Evolutionary conservation across 2,888 invertebrate genomes (phyloP).

Genomic region (Macrosoma leucophasiata): DNA sequence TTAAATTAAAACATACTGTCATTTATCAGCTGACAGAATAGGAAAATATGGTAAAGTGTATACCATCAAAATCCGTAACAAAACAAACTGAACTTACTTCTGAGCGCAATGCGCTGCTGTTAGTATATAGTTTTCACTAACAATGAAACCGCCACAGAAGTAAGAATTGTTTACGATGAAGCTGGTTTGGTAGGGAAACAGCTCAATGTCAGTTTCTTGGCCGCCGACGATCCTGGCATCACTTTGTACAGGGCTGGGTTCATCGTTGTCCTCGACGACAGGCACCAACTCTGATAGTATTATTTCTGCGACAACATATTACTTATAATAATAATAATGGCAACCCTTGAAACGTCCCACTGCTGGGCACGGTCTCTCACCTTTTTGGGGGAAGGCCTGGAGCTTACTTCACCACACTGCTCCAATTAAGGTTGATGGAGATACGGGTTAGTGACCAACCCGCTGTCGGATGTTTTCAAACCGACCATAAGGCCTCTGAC

Average conservation of each 20-base stretch:
- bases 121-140: slow-evolving; percentile 57
- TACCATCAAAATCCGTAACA: not conserved
- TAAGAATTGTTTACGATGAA: slow-evolving; percentile 56
- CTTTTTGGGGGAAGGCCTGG: no score
- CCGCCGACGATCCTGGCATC: slow-evolving; percentile 64
- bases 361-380: no score
- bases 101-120: slow-evolving; percentile 69
- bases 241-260: no score
- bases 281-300: slow-evolving; percentile 28
- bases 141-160: slow-evolving; percentile 67
- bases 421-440: no score
- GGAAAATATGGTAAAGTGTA: no score
- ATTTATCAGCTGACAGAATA: not conserved
- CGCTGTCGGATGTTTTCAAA: no score
- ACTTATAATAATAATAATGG: no score
- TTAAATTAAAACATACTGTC: not conserved
- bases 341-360: no score
- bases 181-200: slow-evolving; percentile 63
- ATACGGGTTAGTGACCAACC: no score
- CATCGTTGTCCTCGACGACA: slow-evolving; percentile 13
- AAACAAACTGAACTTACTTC: slow-evolving; percentile 44
- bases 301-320: no score
- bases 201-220: slow-evolving; percentile 46
- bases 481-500: no score
- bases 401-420: no score